Percentiles rank a stretch among this genome's conserved stretches.
phyloP scores from a whole-genome alignment of 2,797 vertebrate genomes.

The Pogonophryne albipinna region DNA sequence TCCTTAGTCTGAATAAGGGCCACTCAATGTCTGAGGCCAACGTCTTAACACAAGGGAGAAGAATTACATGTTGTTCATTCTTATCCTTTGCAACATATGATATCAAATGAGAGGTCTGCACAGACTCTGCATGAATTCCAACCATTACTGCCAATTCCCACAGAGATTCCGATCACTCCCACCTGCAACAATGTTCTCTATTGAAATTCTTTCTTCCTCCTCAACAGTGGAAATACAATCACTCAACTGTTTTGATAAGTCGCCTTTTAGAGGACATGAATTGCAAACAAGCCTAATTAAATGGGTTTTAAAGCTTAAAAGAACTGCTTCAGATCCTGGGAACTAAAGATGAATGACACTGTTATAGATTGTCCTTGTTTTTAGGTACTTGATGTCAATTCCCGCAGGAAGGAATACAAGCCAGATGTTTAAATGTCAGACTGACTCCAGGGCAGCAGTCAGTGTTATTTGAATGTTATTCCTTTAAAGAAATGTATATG shows the following conservation, averaged over 20 bases:
- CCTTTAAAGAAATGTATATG: neutral
- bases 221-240: conserved; percentile 32
- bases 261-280: conserved; percentile 17
- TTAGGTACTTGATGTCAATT: conserved; percentile 1
- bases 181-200: conserved; percentile 33
- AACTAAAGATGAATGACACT: conserved; percentile 16
- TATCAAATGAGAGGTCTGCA: conserved; percentile 15
- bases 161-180: conserved; percentile 23
- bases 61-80: neutral
- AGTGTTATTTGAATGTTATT: conserved; percentile 11
- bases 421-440: conserved; percentile 7
- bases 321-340: neutral
- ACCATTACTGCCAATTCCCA: neutral
- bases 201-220: conserved; percentile 28
- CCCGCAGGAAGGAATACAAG: neutral
- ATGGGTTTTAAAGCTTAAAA: conserved; percentile 16
- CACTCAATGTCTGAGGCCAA: neutral
- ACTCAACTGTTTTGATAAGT: conserved; percentile 38
- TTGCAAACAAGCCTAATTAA: conserved; percentile 34
- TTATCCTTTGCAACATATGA: neutral
- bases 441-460: neutral
- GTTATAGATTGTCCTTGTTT: neutral
- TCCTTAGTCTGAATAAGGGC: neutral
- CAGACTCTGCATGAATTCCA: conserved; percentile 1
- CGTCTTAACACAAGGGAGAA: neutral